A percentile compares a stretch with the other conserved stretches of the same genome.
Evolutionary conservation across 2,888 invertebrate genomes (phyloP).

Genomic region (Drosophila merina): DNA sequence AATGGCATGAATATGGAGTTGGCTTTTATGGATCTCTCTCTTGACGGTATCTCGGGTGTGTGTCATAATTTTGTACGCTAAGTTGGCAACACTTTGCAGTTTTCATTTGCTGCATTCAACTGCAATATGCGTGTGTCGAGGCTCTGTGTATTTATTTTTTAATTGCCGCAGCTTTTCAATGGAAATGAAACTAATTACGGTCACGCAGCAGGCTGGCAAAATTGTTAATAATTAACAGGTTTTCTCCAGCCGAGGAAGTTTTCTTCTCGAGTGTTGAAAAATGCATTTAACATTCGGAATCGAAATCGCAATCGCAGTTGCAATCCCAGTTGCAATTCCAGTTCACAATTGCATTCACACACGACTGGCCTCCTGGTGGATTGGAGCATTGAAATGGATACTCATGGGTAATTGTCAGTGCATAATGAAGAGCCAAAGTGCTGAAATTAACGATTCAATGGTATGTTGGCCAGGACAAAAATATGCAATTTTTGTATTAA

Average conservation of each 20-base stretch:
- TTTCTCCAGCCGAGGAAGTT: slow-evolving; percentile 58
- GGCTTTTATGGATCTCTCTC: slow-evolving; percentile 33
- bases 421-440: slow-evolving; percentile 64
- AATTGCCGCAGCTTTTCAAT: slow-evolving; percentile 74
- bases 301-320: slow-evolving; percentile 16
- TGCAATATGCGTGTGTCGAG: slow-evolving; percentile 48
- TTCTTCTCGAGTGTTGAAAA: slow-evolving; percentile 69
- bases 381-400: slow-evolving; percentile 33
- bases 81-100: slow-evolving; percentile 79
- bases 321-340: slow-evolving; percentile 26
- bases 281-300: slow-evolving; percentile 41
- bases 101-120: slow-evolving; percentile 36
- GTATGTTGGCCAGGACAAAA: not conserved
- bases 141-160: slow-evolving; percentile 54
- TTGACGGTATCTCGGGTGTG: slow-evolving; percentile 27
- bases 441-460: slow-evolving; percentile 55
- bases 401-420: slow-evolving; percentile 26
- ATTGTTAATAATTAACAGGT: slow-evolving; percentile 82
- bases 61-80: slow-evolving; percentile 79
- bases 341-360: slow-evolving; percentile 51
- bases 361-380: slow-evolving; percentile 22
- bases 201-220: slow-evolving; percentile 73
- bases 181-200: slow-evolving; percentile 77
- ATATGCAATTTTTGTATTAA: slow-evolving; percentile 8
- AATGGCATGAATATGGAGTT: slow-evolving; percentile 6